These are phyloP conservation scores for Tetropium fuscum DNA, from an alignment of 2,888 invertebrate species.

Conservation along the genomic window DNA sequence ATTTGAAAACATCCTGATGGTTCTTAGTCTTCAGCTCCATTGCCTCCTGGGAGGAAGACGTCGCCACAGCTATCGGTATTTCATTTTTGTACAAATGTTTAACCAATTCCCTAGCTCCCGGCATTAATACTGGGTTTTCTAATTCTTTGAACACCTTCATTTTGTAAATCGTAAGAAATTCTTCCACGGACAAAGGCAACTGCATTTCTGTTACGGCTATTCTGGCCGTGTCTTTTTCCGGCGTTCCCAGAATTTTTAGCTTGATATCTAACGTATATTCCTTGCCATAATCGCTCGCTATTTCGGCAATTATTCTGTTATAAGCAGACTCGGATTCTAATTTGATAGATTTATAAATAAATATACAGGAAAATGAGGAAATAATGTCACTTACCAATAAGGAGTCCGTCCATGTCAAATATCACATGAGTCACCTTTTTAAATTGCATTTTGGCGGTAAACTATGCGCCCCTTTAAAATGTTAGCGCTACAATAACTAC, in stretches of 20 bases:
- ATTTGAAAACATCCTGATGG: constrained; percentile 66
- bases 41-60: constrained; percentile 72
- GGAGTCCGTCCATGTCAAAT: constrained; percentile 78
- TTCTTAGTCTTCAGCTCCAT: constrained; percentile 70
- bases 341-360: constrained; percentile 7
- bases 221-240: constrained; percentile 67
- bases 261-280: constrained; percentile 81
- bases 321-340: constrained; percentile 87
- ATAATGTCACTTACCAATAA: constrained; percentile 67
- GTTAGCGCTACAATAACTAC: too few relatives aligned
- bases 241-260: constrained; percentile 68
- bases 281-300: constrained; percentile 79
- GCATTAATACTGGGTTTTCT: constrained; percentile 70
- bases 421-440: constrained; percentile 81
- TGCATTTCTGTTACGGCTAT: constrained; percentile 70
- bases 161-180: constrained; percentile 70
- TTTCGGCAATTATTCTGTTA: constrained; percentile 77
- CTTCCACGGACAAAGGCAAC: constrained; percentile 72
- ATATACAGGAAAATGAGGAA: background rate
- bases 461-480: too few relatives aligned
- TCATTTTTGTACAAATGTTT: constrained; percentile 71
- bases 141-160: constrained; percentile 67
- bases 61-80: constrained; percentile 77
- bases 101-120: constrained; percentile 65
- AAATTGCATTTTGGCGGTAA: constrained; percentile 56